phyloP scores from a whole-genome alignment of 2,797 vertebrate species.

The Enoplosus armatus region DNA sequence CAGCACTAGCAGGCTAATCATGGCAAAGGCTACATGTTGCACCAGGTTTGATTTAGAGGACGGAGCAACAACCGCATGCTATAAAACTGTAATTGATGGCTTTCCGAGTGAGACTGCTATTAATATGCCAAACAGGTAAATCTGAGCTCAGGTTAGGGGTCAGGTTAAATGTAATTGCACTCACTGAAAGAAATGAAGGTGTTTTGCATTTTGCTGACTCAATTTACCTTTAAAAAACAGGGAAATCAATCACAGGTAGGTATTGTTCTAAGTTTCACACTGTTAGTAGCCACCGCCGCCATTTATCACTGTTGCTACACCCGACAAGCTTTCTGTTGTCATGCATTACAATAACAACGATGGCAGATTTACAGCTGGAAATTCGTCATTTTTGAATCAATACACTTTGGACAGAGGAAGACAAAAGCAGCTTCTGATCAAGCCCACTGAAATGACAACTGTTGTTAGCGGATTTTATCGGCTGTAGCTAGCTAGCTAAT shows the following conservation, averaged over 20 bases:
- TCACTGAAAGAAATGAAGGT: slow-evolving; percentile 22
- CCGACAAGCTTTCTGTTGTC: background rate
- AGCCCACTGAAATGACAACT: background rate
- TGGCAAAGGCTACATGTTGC: slow-evolving; percentile 15
- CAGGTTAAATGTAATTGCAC: slow-evolving; percentile 27
- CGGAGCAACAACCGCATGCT: background rate
- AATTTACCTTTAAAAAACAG: background rate
- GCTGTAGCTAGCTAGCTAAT: background rate
- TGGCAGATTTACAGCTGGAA: background rate
- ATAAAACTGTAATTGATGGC: slow-evolving; percentile 45
- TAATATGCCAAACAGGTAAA: slow-evolving; percentile 48
- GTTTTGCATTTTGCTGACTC: slow-evolving; percentile 36
- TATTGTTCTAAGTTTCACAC: background rate
- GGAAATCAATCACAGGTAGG: background rate
- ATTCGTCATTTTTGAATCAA: background rate
- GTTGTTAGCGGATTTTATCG: background rate
- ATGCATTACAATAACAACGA: background rate
- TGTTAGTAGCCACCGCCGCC: background rate
- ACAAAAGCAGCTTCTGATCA: background rate
- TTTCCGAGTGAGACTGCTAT: slow-evolving; percentile 19
- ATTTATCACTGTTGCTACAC: background rate
- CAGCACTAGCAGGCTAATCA: slow-evolving; percentile 45
- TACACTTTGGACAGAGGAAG: background rate
- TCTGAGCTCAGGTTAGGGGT: background rate
- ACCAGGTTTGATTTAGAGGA: slow-evolving; percentile 9